Conservation (phyloP, 2,888 invertebrate species). For the Drosophila pseudotakahashii region DNA sequence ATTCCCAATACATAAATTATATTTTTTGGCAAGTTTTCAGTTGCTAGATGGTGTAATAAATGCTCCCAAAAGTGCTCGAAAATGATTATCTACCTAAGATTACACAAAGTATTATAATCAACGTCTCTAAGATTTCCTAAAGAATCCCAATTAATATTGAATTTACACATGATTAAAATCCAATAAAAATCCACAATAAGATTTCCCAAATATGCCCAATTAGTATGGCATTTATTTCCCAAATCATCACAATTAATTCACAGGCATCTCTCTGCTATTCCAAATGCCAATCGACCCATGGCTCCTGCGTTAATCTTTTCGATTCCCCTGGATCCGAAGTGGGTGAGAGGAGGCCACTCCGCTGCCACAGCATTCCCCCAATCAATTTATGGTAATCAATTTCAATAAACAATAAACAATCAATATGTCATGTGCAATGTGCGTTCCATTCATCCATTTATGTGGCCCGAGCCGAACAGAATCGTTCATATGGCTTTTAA, state of each 20-base stretch:
- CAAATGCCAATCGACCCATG: background rate
- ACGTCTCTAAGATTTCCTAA: too few species aligned
- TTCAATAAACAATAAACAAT: slow-evolving; percentile 64
- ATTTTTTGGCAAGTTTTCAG: too few species aligned
- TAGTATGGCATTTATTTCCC: background rate
- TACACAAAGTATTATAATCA: too few species aligned
- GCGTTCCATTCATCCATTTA: slow-evolving; percentile 26
- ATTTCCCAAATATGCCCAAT: too few species aligned
- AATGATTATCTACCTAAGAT: too few species aligned
- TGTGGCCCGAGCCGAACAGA: background rate
- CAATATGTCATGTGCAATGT: slow-evolving; percentile 68
- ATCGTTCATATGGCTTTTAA: slow-evolving; percentile 29
- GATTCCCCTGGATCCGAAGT: background rate
- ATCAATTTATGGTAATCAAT: slow-evolving; percentile 76
- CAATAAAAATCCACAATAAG: too few species aligned
- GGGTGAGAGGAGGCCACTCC: slow-evolving; percentile 11
- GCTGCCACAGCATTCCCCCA: slow-evolving; percentile 40
- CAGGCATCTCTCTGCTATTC: background rate
- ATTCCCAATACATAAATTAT: too few species aligned
- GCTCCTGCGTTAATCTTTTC: slow-evolving; percentile 2
- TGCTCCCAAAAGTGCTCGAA: too few species aligned
- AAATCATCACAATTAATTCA: background rate
- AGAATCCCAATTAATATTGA: too few species aligned
- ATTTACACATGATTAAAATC: too few species aligned
- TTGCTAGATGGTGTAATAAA: too few species aligned